phyloP scores from a whole-genome alignment of 2,113 vertebrate species.

The Atlantisia rogersi region DNA sequence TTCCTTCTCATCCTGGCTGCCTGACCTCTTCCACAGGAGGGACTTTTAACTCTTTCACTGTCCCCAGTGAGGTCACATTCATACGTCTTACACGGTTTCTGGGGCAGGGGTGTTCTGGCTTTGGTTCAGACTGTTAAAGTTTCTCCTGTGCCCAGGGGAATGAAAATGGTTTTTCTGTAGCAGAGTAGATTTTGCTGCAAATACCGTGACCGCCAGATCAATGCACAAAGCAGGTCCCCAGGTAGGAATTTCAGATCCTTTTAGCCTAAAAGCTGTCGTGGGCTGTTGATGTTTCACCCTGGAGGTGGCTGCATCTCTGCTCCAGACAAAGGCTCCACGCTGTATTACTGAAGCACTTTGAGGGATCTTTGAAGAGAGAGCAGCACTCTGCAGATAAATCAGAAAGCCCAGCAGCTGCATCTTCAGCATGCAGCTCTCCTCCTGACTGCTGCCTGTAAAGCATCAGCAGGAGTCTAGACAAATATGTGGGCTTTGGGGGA shows the following conservation, averaged over 20 bases:
- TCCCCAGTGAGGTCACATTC: neutral
- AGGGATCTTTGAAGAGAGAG: neutral
- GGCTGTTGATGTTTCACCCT: neutral
- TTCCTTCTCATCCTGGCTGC: neutral
- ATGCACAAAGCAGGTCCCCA: neutral
- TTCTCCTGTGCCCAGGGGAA: neutral
- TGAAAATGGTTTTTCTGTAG: neutral
- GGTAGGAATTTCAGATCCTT: constrained; percentile 4
- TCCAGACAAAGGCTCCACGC: neutral
- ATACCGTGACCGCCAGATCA: neutral
- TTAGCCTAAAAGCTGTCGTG: neutral
- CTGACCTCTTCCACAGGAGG: neutral
- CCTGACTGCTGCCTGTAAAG: neutral
- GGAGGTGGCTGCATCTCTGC: neutral
- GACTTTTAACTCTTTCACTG: neutral
- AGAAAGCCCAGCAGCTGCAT: neutral
- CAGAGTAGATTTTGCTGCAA: neutral
- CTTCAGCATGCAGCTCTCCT: neutral
- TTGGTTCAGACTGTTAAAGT: neutral
- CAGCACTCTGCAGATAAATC: neutral
- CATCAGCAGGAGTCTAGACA: neutral
- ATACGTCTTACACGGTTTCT: neutral
- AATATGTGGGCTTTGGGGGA: neutral
- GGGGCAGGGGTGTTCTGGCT: neutral
- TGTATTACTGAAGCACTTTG: neutral